Conservation (phyloP, 1,140 invertebrate genomes). For the Cataglyphis hispanica region DNA sequence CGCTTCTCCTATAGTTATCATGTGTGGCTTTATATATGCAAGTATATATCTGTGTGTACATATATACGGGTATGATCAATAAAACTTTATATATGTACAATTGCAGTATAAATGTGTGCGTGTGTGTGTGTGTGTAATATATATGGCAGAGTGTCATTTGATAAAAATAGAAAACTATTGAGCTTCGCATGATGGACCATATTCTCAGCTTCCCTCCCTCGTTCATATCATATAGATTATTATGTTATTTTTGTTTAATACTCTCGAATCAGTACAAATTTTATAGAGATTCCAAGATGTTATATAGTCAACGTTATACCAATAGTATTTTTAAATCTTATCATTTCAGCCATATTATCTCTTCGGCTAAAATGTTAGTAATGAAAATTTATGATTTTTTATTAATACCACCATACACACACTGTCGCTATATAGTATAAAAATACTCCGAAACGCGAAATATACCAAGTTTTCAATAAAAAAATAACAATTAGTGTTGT, state of each 20-base stretch:
- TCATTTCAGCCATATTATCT: neutral
- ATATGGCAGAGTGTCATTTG: slow-evolving; percentile 20
- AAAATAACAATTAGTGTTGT: neutral
- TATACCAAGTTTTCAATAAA: neutral
- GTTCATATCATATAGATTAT: slow-evolving; percentile 18
- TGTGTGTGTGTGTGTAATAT: neutral
- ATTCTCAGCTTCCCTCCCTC: slow-evolving; percentile 13
- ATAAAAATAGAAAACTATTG: slow-evolving; percentile 66
- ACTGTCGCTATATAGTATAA: neutral
- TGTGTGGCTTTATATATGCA: slow-evolving; percentile 23
- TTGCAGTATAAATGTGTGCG: neutral
- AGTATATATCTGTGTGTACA: slow-evolving; percentile 25
- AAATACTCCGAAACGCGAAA: slow-evolving; percentile 1
- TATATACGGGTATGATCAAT: slow-evolving; percentile 35
- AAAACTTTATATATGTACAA: slow-evolving; percentile 40
- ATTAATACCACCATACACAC: slow-evolving; percentile 10
- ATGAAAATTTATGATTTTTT: neutral
- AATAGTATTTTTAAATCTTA: slow-evolving; percentile 1
- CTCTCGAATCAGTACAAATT: slow-evolving; percentile 1
- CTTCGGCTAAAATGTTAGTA: neutral
- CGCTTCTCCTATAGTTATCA: neutral
- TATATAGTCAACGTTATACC: neutral
- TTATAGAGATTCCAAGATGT: neutral
- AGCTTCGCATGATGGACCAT: slow-evolving; percentile 24
- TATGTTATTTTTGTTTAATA: slow-evolving; percentile 16